phyloP scores from a whole-genome alignment of 37 sponge, comb jelly and placozoan genomes.

The Dysidea cf. avara region DNA sequence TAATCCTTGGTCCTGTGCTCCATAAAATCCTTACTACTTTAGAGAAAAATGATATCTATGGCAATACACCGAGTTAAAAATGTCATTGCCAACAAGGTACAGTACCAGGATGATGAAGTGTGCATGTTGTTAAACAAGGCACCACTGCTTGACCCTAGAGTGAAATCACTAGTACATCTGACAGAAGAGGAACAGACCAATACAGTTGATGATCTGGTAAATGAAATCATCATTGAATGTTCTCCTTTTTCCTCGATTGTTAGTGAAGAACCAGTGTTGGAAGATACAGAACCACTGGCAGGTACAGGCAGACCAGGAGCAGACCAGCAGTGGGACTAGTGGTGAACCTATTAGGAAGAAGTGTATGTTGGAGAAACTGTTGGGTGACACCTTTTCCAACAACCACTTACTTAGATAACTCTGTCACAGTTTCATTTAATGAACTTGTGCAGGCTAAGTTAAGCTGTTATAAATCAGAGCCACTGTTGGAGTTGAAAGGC shows the following conservation, averaged over 20 bases:
- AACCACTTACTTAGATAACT: too few relatives aligned
- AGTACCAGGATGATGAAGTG: not conserved
- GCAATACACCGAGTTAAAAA: not conserved
- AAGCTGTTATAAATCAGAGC: slow-evolving; percentile 1
- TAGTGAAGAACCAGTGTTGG: too few relatives aligned
- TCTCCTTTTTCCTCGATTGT: too few relatives aligned
- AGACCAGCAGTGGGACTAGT: too few relatives aligned
- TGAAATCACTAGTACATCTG: slow-evolving; percentile 3
- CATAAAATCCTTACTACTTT: not conserved
- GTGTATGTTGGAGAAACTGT: not conserved
- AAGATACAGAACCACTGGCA: too few relatives aligned
- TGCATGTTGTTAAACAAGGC: not conserved
- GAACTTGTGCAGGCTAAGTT: not conserved
- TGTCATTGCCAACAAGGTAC: not conserved
- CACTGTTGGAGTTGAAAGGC: not conserved
- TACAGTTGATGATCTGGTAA: not conserved
- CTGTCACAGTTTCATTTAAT: not conserved
- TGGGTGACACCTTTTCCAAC: not conserved
- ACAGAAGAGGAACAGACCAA: not conserved
- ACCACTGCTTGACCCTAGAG: slow-evolving; percentile 3
- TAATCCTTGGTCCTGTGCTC: slow-evolving; percentile 13
- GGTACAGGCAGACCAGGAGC: too few relatives aligned
- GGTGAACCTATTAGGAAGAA: not conserved
- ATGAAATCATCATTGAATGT: too few relatives aligned
- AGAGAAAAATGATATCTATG: not conserved